Base-by-base conservation (phyloP, 2,113 vertebrate genomes). In the Salvator merianae region DNA sequence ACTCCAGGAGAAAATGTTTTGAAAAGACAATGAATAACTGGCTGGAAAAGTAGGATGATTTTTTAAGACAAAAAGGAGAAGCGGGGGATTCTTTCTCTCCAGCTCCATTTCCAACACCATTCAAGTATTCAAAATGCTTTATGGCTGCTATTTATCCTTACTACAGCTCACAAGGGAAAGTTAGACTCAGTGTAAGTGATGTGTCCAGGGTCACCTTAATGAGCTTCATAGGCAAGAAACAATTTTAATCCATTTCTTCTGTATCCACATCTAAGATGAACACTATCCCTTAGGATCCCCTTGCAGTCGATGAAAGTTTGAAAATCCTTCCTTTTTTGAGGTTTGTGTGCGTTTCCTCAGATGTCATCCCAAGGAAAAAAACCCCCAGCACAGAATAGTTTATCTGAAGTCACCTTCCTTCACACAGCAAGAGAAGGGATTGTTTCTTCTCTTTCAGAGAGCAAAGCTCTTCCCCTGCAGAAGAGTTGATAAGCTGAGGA, bases 401-500 rank as follows among this genome's bases (percentile, higher is more conserved):
- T 69, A 36, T 6, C 4, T n/a, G 3, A 1, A 59, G 26, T 40
- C 3, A 85, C 2, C 0, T 16, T 59, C 82, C 74, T 32, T 79
- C 82, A 5, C 65, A 66, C 1, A n/a, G 22, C 16, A 16, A 7
- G 40, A 77, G 82, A 63, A 20, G 2, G 78, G 8, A 1, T 74
- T 76, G 0, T 18, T 86, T 6, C 6, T 89, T 84, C 28, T 53
- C 5, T 24, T 84, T 86, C 63, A 65, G 13, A 13, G 10, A 91
- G 2, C 18, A 30, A 55, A 8, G 14, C 22, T 82, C 53, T 88
- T 91, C 36, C 3, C 85, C 22, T 82, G 12, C 84, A 13, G 81
- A 80, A 77, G n/a, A 30, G 47, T 59, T 79, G 43, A 43, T 86
- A 82, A 91, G 4, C 59, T 82, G 36, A 30, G n/a, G 13, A 87